Percentiles rank a stretch among this genome's conserved stretches.
Conservation (phyloP, 1,140 invertebrate genomes). For the Tenebrio molitor region DNA sequence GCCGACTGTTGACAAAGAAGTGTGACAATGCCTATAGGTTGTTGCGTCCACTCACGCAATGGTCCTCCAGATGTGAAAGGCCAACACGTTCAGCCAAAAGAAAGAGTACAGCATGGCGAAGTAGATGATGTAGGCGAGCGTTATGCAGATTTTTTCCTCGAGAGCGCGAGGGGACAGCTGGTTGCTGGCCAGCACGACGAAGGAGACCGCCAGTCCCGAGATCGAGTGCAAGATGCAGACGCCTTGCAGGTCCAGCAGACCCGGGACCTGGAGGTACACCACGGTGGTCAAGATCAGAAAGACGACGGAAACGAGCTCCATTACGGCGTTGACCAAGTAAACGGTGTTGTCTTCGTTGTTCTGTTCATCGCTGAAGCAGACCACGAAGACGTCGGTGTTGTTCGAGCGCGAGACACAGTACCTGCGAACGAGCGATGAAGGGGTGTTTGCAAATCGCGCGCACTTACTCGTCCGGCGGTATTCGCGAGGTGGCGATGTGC, state of each 20-base stretch:
- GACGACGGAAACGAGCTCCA: slow-evolving; percentile 71
- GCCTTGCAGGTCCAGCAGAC: slow-evolving; percentile 71
- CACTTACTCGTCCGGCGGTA: neutral
- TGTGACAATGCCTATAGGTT: neutral
- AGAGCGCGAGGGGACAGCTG: slow-evolving; percentile 65
- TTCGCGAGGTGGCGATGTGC: neutral
- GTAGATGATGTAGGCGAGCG: slow-evolving; percentile 73
- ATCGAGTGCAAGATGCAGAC: slow-evolving; percentile 71
- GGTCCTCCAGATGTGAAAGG: slow-evolving; percentile 74
- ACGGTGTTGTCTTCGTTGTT: slow-evolving; percentile 35
- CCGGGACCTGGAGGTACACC: slow-evolving; percentile 72
- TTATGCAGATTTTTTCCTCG: slow-evolving; percentile 57
- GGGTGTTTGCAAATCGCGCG: too few species aligned
- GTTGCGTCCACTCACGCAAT: slow-evolving; percentile 70
- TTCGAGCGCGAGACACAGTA: slow-evolving; percentile 67
- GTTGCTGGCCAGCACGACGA: slow-evolving; percentile 70
- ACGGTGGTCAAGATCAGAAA: slow-evolving; percentile 72
- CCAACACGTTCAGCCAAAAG: slow-evolving; percentile 77
- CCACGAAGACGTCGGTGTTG: slow-evolving; percentile 64
- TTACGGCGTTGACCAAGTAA: slow-evolving; percentile 65
- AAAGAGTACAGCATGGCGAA: slow-evolving; percentile 75
- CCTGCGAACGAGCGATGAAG: slow-evolving; percentile 62
- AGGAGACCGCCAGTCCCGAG: slow-evolving; percentile 71
- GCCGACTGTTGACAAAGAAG: slow-evolving; percentile 62
- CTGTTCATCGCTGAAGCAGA: slow-evolving; percentile 69